phyloP scores from a whole-genome alignment of 2,888 invertebrate species.

The Caenorhabditis macrosperma region DNA sequence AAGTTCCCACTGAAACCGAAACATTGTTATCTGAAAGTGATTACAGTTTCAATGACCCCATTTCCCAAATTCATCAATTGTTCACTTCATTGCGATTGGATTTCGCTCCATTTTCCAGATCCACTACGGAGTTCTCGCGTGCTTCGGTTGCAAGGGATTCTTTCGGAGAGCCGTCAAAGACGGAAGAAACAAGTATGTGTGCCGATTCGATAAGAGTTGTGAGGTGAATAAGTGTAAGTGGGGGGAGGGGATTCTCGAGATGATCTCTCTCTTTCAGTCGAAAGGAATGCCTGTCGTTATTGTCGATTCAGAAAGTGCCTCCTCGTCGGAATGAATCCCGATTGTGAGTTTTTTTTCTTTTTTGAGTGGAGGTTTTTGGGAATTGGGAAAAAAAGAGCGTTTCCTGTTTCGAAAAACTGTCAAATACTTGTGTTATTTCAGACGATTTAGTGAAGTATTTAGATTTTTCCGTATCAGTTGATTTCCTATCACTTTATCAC shows the following conservation, averaged over 20 bases:
- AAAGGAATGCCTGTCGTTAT: constrained; percentile 76
- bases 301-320: constrained; percentile 76
- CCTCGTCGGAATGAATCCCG: constrained; percentile 77
- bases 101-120: too few species aligned
- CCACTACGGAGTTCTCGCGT: constrained; percentile 76
- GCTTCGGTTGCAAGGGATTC: constrained; percentile 77
- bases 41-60: background rate
- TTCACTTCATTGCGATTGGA: too few species aligned
- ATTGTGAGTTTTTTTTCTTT: constrained; percentile 69
- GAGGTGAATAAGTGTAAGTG: constrained; percentile 71
- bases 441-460: too few species aligned
- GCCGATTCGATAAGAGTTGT: constrained; percentile 75
- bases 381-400: too few species aligned
- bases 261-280: too few species aligned
- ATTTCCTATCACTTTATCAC: too few species aligned
- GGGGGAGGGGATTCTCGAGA: background rate
- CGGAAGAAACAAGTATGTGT: constrained; percentile 77
- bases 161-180: constrained; percentile 78
- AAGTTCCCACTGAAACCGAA: too few species aligned
- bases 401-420: too few species aligned
- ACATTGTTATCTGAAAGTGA: background rate
- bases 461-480: too few species aligned
- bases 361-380: too few species aligned
- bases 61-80: too few species aligned
- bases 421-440: too few species aligned